Conservation (phyloP, 1,140 invertebrate species). For the Scylla paramamosain region DNA sequence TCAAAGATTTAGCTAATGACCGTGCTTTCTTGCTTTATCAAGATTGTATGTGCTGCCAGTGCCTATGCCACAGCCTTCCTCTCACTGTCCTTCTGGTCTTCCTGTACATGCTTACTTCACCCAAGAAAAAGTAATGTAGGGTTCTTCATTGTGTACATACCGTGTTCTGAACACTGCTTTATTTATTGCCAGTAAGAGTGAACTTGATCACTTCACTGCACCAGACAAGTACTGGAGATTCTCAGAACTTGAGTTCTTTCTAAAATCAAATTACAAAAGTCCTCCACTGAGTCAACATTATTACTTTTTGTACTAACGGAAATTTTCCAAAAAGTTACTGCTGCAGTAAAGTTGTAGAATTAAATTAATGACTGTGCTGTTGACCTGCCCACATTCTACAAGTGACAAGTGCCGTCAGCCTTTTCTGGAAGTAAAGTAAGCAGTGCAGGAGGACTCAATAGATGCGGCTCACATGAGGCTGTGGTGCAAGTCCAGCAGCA, state of each 20-base stretch:
- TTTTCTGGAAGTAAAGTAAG: slow-evolving; percentile 39
- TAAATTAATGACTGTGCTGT: neutral
- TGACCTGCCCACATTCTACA: neutral
- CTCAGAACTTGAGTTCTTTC: neutral
- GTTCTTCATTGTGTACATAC: slow-evolving; percentile 54
- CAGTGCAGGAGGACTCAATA: slow-evolving; percentile 67
- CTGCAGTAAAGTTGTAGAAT: neutral
- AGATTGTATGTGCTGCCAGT: slow-evolving; percentile 74
- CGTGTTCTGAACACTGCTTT: slow-evolving; percentile 4
- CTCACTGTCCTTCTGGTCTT: slow-evolving; percentile 70
- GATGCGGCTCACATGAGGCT: slow-evolving; percentile 57
- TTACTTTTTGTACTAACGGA: neutral
- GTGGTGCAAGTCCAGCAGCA: slow-evolving; percentile 46
- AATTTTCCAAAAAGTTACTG: neutral
- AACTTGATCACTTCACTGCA: slow-evolving; percentile 1
- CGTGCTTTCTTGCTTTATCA: slow-evolving; percentile 72
- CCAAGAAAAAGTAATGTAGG: slow-evolving; percentile 14
- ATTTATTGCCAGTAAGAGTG: neutral
- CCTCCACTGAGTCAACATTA: neutral
- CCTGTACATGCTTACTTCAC: slow-evolving; percentile 70
- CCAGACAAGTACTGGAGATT: slow-evolving; percentile 7
- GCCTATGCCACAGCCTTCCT: slow-evolving; percentile 73
- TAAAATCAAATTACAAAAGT: neutral
- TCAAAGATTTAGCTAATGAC: slow-evolving; percentile 64
- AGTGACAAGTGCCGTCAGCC: neutral